Percentiles rank a stretch among this genome's conserved stretches.
Evolutionary conservation across 2,888 invertebrate genomes (phyloP).

Genomic region (Entomobrya multifasciata): DNA sequence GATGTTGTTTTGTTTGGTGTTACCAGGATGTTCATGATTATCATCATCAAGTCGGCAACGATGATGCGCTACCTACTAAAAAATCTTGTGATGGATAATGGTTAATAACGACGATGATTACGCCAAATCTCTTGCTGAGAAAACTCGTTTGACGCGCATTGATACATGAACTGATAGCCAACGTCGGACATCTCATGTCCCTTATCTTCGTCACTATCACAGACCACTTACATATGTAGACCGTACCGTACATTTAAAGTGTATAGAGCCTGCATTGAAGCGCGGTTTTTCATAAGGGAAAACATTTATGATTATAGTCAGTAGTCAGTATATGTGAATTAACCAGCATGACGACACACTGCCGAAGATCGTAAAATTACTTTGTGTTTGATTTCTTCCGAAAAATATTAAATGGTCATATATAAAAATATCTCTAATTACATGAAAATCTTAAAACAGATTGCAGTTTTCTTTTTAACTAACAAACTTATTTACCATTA

Average conservation of each 20-base stretch:
- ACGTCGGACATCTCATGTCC: constrained; percentile 42
- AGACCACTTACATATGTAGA: constrained; percentile 35
- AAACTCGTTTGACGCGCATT: constrained; percentile 79
- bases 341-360: constrained; percentile 1
- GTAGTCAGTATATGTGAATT: constrained; percentile 30
- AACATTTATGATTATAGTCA: constrained; percentile 20
- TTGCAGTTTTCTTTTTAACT: neutral
- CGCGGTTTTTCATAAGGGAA: too few species aligned
- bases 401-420: too few species aligned
- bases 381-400: neutral
- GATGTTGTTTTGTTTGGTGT: constrained; percentile 48
- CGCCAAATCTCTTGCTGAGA: constrained; percentile 79
- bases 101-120: constrained; percentile 74
- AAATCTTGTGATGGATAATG: constrained; percentile 58
- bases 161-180: constrained; percentile 77
- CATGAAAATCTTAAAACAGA: neutral
- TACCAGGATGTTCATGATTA: constrained; percentile 57
- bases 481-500: too few species aligned
- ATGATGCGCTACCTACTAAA: constrained; percentile 37
- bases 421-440: too few species aligned
- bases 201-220: constrained; percentile 66
- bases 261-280: too few species aligned
- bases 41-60: constrained; percentile 59
- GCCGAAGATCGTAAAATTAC: neutral
- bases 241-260: too few species aligned